Base-by-base conservation (phyloP, 1,140 invertebrate genomes). In the Thereuonema tuberculata region DNA sequence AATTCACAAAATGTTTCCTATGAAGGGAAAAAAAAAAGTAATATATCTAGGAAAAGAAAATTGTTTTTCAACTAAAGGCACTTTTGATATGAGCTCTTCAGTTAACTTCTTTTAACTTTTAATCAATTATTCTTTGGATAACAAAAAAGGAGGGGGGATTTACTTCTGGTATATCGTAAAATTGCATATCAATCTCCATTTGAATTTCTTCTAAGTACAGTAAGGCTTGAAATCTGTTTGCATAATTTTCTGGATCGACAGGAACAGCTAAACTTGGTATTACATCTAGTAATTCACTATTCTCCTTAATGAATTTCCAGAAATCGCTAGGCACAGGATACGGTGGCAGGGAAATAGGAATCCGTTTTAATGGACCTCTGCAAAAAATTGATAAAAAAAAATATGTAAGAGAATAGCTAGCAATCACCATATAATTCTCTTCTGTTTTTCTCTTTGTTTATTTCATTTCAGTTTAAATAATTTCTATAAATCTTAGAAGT, bases 121-220 rank as follows among this genome's bases (percentile, higher is more conserved):
- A 43, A 43, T 12, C 9, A 43, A 9, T 43, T 21, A 60, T n/a
- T n/a, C n/a, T n/a, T n/a, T n/a, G n/a, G 20, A 24, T 62, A 64
- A 9, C n/a, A n/a, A n/a, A n/a, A n/a, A n/a, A n/a, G n/a, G n/a
- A n/a, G n/a, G n/a, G n/a, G n/a, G n/a, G n/a, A n/a, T n/a, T n/a
- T n/a, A 80, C 82, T 62, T 79, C 78, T 43, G 80, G 71, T 63
- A 84, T 79, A 70, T 87, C 82, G 71, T 84, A 91, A 60, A 78
- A 77, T 62, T 81, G 78, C 58, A 91, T 80, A 57, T 77, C 72
- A 20, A 85, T 71, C 25, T 78, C 78, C 61, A 77, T 74, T 66
- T 76, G 72, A 23, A 77, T 72, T 77, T 93, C 89, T 72, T 93
- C 89, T 37, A 93, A 72, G 69, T 85, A 83, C 1, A 94, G 66